These are phyloP conservation scores for Passer montanus DNA, from an alignment of 2,113 vertebrate genomes.

Conservation along the genomic window DNA sequence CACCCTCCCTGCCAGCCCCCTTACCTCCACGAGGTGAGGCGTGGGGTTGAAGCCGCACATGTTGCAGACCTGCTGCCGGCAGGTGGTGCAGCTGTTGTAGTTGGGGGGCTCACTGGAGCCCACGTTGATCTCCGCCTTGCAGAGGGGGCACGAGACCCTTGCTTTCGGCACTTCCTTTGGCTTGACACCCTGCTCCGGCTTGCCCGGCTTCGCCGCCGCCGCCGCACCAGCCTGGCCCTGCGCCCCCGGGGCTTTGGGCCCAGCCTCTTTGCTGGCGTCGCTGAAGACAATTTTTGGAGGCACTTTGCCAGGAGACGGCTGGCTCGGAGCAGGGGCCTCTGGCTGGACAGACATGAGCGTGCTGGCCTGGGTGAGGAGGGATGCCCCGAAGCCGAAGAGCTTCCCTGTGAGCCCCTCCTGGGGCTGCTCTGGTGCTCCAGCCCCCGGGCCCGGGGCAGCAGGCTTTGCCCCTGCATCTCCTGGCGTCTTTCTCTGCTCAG, in stretches of 20 bases:
- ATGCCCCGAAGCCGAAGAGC: slow-evolving; percentile 94
- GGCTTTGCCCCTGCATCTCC: slow-evolving; percentile 84
- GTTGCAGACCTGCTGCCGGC: slow-evolving; percentile 94
- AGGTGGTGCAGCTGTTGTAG: slow-evolving; percentile 94
- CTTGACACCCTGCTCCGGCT: slow-evolving; percentile 70
- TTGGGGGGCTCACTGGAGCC: slow-evolving; percentile 84
- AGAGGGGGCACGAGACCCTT: slow-evolving; percentile 89
- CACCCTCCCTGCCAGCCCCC: accelerated
- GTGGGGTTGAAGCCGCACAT: slow-evolving; percentile 98
- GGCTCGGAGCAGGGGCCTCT: slow-evolving; percentile 80
- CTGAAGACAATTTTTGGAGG: slow-evolving; percentile 88
- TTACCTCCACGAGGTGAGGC: slow-evolving; percentile 95
- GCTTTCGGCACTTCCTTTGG: slow-evolving; percentile 81
- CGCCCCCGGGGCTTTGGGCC: slow-evolving; percentile 76
- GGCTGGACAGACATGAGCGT: slow-evolving; percentile 93
- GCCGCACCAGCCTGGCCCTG: slow-evolving; percentile 53
- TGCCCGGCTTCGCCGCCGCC: slow-evolving; percentile 48
- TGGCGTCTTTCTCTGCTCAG: slow-evolving; percentile 82
- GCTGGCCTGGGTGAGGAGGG: slow-evolving; percentile 95
- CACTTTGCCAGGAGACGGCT: slow-evolving; percentile 85
- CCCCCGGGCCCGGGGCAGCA: slow-evolving; percentile 36
- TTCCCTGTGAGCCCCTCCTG: slow-evolving; percentile 96
- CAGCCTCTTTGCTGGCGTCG: slow-evolving; percentile 82
- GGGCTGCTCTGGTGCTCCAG: slow-evolving; percentile 85
- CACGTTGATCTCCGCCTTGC: slow-evolving; percentile 91